Evolutionary conservation across 2,888 invertebrate genomes (phyloP).

Genomic region (Andrena marginata): DNA sequence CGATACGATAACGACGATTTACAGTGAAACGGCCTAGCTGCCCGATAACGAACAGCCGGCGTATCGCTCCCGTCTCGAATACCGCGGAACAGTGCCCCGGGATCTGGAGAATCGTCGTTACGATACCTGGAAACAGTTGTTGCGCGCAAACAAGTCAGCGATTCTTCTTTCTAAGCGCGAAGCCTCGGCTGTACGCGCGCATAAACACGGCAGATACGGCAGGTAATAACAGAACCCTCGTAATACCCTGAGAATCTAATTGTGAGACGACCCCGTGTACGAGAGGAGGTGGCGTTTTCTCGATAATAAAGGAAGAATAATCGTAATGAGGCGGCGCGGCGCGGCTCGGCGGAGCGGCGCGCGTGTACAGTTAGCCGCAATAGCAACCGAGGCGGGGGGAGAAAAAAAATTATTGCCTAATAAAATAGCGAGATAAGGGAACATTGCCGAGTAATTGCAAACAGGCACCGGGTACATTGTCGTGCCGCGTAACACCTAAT

Average conservation of each 20-base stretch:
- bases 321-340: constrained; percentile 65
- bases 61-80: not conserved
- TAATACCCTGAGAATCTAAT: constrained; percentile 72
- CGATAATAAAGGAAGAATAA: constrained; percentile 69
- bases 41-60: constrained; percentile 32
- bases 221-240: constrained; percentile 54
- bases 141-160: constrained; percentile 23
- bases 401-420: constrained; percentile 60
- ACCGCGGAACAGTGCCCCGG: not conserved
- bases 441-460: constrained; percentile 30
- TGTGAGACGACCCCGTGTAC: constrained; percentile 52
- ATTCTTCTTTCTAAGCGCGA: constrained; percentile 7
- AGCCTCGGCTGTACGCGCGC: not conserved
- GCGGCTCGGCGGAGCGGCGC: constrained; percentile 30
- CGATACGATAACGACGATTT: constrained; percentile 55
- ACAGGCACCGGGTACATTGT: constrained; percentile 32
- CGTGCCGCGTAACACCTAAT: constrained; percentile 49
- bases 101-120: not conserved
- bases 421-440: constrained; percentile 61
- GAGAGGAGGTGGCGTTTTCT: constrained; percentile 65
- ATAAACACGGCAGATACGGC: constrained; percentile 24
- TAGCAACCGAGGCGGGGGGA: constrained; percentile 16
- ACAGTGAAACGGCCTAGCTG: constrained; percentile 28
- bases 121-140: not conserved
- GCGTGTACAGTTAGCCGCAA: constrained; percentile 65